Conservation (phyloP, 2,797 vertebrate species). For the Neopelma chrysocephalum region DNA sequence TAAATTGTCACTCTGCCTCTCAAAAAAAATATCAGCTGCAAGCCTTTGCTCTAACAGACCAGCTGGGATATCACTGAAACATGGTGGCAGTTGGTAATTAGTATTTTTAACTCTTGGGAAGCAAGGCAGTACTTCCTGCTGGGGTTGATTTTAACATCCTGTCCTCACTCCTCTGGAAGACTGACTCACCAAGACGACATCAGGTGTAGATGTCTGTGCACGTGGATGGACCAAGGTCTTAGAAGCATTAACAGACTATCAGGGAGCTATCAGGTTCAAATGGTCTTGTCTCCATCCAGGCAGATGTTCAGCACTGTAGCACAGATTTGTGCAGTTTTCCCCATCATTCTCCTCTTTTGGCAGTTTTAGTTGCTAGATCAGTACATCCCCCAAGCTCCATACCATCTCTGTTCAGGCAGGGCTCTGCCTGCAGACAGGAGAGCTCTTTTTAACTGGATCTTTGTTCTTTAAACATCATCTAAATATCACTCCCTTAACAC, state of each 20-base stretch:
- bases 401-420: neutral
- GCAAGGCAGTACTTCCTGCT: neutral
- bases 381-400: neutral
- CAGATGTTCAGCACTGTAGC: neutral
- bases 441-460: neutral
- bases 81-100: neutral
- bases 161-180: neutral
- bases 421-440: neutral
- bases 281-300: neutral
- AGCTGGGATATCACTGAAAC: neutral
- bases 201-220: neutral
- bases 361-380: neutral
- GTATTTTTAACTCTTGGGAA: neutral
- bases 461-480: neutral
- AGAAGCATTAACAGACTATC: neutral
- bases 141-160: neutral
- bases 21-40: neutral
- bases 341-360: neutral
- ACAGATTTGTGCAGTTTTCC: neutral
- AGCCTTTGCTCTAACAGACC: neutral
- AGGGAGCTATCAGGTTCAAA: neutral
- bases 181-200: neutral
- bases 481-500: conserved; percentile 14
- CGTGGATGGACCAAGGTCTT: neutral
- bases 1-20: neutral